phyloP scores from a whole-genome alignment of 2,888 invertebrate genomes.

The Sipha maydis region DNA sequence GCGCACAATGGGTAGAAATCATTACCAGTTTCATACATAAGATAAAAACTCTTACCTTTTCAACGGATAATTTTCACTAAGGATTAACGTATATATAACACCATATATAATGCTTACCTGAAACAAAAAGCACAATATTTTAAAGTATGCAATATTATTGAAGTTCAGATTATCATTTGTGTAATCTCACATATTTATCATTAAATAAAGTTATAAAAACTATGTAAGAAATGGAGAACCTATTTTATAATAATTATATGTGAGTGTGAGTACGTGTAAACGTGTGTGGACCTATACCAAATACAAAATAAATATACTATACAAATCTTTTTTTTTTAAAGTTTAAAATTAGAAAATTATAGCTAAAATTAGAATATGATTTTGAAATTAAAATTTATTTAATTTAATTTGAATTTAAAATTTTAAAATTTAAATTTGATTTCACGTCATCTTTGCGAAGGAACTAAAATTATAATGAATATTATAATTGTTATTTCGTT shows the following conservation, averaged over 20 bases:
- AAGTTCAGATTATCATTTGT: neutral
- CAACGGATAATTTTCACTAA: conserved; percentile 34
- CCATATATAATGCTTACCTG: conserved; percentile 49
- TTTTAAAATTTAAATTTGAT: no score
- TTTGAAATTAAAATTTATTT: no score
- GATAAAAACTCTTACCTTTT: conserved; percentile 53
- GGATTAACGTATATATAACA: conserved; percentile 43
- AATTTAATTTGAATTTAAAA: no score
- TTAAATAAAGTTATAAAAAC: neutral
- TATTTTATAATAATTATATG: no score
- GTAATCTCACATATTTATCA: neutral
- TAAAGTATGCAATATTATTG: conserved; percentile 2
- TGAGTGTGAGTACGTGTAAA: no score
- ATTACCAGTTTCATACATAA: conserved; percentile 40
- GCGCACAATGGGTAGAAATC: conserved; percentile 18
- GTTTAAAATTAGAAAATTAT: neutral
- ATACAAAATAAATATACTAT: neutral
- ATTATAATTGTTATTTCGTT: no score
- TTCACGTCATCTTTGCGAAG: no score
- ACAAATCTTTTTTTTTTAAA: no score
- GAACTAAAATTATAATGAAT: no score
- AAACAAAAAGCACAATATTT: conserved; percentile 40
- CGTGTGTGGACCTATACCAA: no score
- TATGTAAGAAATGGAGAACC: neutral
- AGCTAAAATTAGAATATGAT: no score